Conservation (phyloP, 2,888 invertebrate species). For the Crematogaster levior region DNA sequence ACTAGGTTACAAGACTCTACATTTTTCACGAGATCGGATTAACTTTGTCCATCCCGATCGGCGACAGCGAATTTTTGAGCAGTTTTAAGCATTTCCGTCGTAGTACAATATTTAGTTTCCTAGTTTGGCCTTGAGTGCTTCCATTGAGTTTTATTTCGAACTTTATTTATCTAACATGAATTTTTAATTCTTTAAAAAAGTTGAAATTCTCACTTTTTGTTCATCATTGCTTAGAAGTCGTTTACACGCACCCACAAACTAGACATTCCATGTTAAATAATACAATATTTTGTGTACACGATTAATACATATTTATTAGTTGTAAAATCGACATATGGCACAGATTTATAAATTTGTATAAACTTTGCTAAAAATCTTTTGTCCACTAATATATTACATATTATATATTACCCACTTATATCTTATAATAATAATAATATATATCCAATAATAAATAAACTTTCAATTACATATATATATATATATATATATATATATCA, state of each 20-base stretch:
- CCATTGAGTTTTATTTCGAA: background rate
- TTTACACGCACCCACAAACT: no score
- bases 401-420: no score
- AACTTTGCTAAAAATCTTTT: background rate
- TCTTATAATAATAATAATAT: no score
- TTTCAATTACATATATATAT: background rate
- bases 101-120: constrained; percentile 29
- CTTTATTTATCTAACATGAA: background rate
- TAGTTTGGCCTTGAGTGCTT: constrained; percentile 27
- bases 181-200: background rate
- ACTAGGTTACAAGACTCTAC: background rate
- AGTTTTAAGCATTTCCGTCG: constrained; percentile 3
- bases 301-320: background rate
- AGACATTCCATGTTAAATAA: background rate
- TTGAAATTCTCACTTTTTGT: background rate
- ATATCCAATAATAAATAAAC: no score
- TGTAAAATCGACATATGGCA: background rate
- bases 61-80: background rate
- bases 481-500: background rate
- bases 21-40: constrained; percentile 45
- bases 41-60: background rate
- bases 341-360: background rate
- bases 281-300: background rate
- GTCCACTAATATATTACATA: background rate
- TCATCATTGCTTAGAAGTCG: background rate